Conservation (phyloP, 2,797 vertebrate genomes). For the Lepus oiostolus region DNA sequence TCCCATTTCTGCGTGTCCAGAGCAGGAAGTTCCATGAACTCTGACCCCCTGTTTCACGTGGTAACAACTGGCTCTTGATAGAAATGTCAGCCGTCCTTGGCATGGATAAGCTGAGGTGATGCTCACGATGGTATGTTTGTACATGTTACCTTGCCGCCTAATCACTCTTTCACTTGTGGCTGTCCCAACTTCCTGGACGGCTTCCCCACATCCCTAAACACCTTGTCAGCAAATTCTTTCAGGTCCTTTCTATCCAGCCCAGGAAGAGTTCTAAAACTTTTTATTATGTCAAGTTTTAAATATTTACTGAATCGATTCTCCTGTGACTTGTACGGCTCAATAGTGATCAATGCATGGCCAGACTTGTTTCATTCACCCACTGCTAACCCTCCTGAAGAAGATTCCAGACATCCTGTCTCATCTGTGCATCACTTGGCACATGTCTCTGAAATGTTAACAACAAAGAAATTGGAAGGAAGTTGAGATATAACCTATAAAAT, state of each 20-base stretch:
- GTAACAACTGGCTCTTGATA: neutral
- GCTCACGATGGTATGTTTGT: neutral
- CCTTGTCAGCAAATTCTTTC: neutral
- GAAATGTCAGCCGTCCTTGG: neutral
- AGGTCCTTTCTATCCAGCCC: neutral
- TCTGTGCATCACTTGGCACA: neutral
- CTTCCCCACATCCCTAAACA: neutral
- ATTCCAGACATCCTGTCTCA: neutral
- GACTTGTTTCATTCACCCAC: neutral
- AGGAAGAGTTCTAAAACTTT: neutral
- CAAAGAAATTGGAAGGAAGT: too few relatives aligned
- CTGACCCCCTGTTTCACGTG: neutral
- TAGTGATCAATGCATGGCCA: neutral
- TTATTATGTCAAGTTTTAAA: neutral
- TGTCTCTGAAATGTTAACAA: slow-evolving; percentile 34
- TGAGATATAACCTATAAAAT: too few relatives aligned
- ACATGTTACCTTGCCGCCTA: neutral
- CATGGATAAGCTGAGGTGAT: neutral
- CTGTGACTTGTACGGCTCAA: neutral
- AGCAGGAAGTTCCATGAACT: slow-evolving; percentile 4
- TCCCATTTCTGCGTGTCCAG: neutral
- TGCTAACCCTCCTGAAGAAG: neutral
- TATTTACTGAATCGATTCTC: slow-evolving; percentile 1
- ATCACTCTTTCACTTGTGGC: neutral
- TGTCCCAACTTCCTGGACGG: neutral